Evolutionary conservation across 2,888 invertebrate genomes (phyloP), one percentile per base, ranked within the genome.

Genomic region (Pachymerium ferrugineum): DNA sequence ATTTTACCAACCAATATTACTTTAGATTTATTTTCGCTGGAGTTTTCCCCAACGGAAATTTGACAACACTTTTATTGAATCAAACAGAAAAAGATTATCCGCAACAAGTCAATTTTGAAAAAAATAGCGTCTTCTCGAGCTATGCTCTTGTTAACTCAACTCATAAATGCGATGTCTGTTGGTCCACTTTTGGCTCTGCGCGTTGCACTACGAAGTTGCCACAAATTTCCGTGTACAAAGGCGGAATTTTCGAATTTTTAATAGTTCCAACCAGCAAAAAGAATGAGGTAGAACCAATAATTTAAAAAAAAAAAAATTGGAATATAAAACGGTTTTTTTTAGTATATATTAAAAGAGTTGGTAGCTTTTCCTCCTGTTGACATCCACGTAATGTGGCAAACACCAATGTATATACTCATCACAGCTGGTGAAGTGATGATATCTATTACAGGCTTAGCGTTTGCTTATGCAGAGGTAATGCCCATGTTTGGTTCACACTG

Each of bases 341-440:
- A 28, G 22, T 5, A 62, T 22, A 1, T 62, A 28, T 22, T 62
- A 12, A 25, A 14, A 1, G 25, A 62, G 28, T 28, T 62, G 12
- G 12, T 62, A n/a, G 14, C 62, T 0, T n/a, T n/a, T n/a, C 4
- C 2, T 8, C 25, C 90, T 0, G 93, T 92, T 81, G 86, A 87
- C 0, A 82, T 96, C 1, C 91, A 92, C 79, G 92, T 97, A 80
- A 81, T 93, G 4, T 92, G 89, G 90, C 87, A 95, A 79, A 80
- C 97, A 22, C 97, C 97, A 0, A 98, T 98, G 82, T 97, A 95
- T 81, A 84, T 96, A 70, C 85, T 97, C 19, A 90, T 98, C 79
- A 96, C 97, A 0, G 88, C 90, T 79, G 97, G 90, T 0, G 98
- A 98, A 83, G 92, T 98, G 47, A 91, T 98, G 89, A 94, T 97